phyloP scores from a whole-genome alignment of 2,888 invertebrate species.

The Branchinecta sandiegonensis region DNA sequence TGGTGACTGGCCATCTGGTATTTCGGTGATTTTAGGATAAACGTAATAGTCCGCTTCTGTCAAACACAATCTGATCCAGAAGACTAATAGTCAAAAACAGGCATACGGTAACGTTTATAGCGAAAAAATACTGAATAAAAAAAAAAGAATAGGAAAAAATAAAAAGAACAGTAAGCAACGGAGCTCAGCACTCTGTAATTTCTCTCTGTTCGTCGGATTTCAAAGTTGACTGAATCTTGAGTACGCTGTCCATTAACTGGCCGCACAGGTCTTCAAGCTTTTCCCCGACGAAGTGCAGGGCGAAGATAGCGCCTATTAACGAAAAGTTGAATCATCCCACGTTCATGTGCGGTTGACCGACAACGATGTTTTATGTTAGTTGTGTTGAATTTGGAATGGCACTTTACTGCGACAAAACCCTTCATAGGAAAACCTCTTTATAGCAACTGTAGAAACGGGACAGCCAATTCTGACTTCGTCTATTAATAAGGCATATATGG shows the following conservation, averaged over 20 bases:
- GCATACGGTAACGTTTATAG: too few species aligned
- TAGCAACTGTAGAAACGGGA: too few species aligned
- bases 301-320: slow-evolving; percentile 3
- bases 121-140: too few species aligned
- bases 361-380: neutral
- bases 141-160: too few species aligned
- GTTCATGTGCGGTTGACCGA: neutral
- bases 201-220: slow-evolving; percentile 13
- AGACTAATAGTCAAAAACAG: too few species aligned
- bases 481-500: too few species aligned
- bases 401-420: neutral
- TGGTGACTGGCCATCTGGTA: too few species aligned
- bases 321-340: neutral
- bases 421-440: neutral
- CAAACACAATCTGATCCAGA: too few species aligned
- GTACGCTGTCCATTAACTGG: slow-evolving; percentile 9
- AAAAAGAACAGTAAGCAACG: too few species aligned
- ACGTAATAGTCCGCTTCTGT: too few species aligned
- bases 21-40: too few species aligned
- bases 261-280: neutral
- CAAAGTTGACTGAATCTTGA: neutral
- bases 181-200: neutral
- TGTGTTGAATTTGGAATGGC: neutral
- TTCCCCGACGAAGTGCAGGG: neutral
- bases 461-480: too few species aligned